Base-by-base conservation (phyloP, 2,797 vertebrate species). In the Sciurus carolinensis region DNA sequence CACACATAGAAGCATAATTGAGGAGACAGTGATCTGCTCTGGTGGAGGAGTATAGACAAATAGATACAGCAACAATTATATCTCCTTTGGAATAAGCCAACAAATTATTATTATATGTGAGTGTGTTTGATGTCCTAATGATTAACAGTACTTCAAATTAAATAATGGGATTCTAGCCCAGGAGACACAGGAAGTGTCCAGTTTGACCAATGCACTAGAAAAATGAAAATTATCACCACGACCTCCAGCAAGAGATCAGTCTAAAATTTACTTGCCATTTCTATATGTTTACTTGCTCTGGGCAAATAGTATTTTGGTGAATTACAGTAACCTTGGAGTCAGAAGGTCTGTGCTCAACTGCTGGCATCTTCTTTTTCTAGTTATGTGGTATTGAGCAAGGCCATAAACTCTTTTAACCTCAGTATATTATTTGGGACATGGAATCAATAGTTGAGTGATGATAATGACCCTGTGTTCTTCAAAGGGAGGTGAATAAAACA, bases 301-400 rank as follows among this genome's bases (percentile, higher is more conserved):
- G 24, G n/a, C 3, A 87, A 69, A n/a, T 39, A 95, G 79, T 67
- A 92, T 13, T 90, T 92, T 67, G 4, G 47, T 81, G 28, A 39
- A 10, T 69, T 87, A 36, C 15, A 76, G 12, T 72, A 66, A 73
- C 2, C 11, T 71, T 62, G 0, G 3, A 44, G 12, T 81, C 62
- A 92, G 59, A 90, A 87, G 12, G 76, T 20, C 33, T 87, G 18
- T 26, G 26, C 73, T 90, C 86, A 87, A 94, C 82, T 88, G 50
- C 2, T 54, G 62, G 18, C 1, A 90, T n/a, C 24, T 86, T 30
- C 33, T 88, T 86, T 91, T 24, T 86, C 9, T 73, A 36, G 13
- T 30, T 62, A 57, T 17, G 5, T 77, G 62, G 52, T n/a, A 15
- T 52, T 39, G 76, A 73, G 39, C 7, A 69, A 86, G 5, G 4